Percentiles rank a stretch among this genome's conserved stretches.
These are phyloP conservation scores for Gephyroberyx darwinii DNA, from an alignment of 2,797 vertebrate species.

Conservation along the genomic window DNA sequence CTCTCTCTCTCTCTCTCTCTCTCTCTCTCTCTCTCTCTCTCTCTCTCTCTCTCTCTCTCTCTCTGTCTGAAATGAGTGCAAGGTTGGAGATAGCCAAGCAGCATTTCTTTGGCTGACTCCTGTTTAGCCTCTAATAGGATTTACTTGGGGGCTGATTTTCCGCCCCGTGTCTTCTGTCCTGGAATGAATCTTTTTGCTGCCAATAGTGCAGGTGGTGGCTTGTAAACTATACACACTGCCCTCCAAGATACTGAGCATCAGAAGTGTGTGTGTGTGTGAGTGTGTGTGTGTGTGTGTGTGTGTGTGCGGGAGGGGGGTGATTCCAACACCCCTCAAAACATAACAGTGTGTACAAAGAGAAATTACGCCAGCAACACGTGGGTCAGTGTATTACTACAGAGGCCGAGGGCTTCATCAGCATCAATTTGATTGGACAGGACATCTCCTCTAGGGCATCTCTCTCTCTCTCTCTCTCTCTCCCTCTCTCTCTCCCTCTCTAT, in stretches of 20 bases:
- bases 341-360: slow-evolving; percentile 61
- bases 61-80: slow-evolving; percentile 37
- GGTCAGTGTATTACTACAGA: slow-evolving; percentile 49
- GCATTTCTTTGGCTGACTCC: slow-evolving; percentile 65
- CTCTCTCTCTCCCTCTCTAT: slow-evolving; percentile 21
- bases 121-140: slow-evolving; percentile 77
- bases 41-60: slow-evolving; percentile 9
- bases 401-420: slow-evolving; percentile 67
- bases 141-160: slow-evolving; percentile 70
- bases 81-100: slow-evolving; percentile 47
- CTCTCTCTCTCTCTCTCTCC: slow-evolving; percentile 6
- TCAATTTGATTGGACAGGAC: slow-evolving; percentile 72
- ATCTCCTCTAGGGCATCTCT: slow-evolving; percentile 48
- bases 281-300: too few species aligned
- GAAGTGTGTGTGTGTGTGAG: slow-evolving; percentile 49
- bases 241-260: slow-evolving; percentile 65
- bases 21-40: slow-evolving; percentile 27
- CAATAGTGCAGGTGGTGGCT: slow-evolving; percentile 77
- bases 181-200: slow-evolving; percentile 70
- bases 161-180: slow-evolving; percentile 65
- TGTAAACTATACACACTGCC: slow-evolving; percentile 78
- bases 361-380: slow-evolving; percentile 50
- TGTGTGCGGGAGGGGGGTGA: too few species aligned
- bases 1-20: slow-evolving; percentile 26
- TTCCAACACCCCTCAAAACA: slow-evolving; percentile 26